Evolutionary conservation across 1,140 invertebrate genomes (phyloP), one percentile per base, ranked within the genome.

Genomic region (Armadillidium nasatum): DNA sequence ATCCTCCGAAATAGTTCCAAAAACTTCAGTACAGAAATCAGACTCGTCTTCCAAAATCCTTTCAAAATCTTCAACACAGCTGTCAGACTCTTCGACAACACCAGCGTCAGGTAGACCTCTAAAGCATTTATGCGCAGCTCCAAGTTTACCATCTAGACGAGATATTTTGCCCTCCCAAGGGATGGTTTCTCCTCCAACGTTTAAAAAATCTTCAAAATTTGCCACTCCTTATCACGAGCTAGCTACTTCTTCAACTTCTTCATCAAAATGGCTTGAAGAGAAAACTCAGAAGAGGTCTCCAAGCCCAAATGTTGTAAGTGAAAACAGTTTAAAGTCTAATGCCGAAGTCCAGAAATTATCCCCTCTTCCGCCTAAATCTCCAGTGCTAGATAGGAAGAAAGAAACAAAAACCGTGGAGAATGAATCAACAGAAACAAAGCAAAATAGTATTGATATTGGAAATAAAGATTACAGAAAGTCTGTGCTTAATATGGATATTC

Each of bases 381-480:
- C 60, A n/a, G 74, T 70, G 15, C 74, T 70, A 13, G 71, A 66
- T 45, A 15, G 10, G n/a, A 54, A 66, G 66, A 74, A 69, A 46
- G 73, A 67, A 21, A 46, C 21, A 54, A 68, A 71, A 66, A 69
- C 74, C 54, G 45, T 72, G 10, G 72, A 23, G 19, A 66, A 72
- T 13, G 66, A 71, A 15, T 22, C n/a, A 33, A 1, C 75, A 19
- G 44, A 19, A 6, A 44, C 72, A 0, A 66, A 70, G 10, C 22
- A 45, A 44, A 44, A 4, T 21, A 70, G 15, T n/a, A 10, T 23
- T 13, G 70, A 44, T 13, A 45, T 77, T 21, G 77, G 68, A 2
- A 79, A 79, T 66, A 81, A 81, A 60, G 77, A 81, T 22, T 81
- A 77, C 45, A 74, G 79, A 44, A 81, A 81, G 66, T 81, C 80